Evolutionary conservation across 2,888 invertebrate species (phyloP).

Genomic region (Dinocampus coccinellae): DNA sequence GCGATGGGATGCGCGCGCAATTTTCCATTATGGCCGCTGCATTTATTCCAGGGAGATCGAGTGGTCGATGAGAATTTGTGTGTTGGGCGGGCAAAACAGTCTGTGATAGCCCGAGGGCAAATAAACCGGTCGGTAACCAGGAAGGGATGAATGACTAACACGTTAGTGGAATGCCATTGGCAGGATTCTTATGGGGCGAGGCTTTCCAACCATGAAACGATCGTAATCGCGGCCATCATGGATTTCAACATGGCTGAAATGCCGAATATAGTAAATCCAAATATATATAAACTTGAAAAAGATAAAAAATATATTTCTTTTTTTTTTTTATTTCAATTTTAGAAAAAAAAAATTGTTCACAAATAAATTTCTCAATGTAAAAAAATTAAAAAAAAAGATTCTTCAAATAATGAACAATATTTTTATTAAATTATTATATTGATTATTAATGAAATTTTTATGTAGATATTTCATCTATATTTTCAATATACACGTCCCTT

Average conservation of each 20-base stretch:
- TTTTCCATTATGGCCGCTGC: slow-evolving; percentile 61
- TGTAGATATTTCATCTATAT: slow-evolving; percentile 45
- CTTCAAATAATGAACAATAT: too few relatives aligned
- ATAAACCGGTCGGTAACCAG: slow-evolving; percentile 48
- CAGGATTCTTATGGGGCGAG: slow-evolving; percentile 55
- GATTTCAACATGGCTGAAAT: slow-evolving; percentile 61
- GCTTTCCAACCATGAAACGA: slow-evolving; percentile 51
- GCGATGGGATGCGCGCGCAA: slow-evolving; percentile 58
- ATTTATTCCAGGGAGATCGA: slow-evolving; percentile 36
- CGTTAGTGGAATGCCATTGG: slow-evolving; percentile 58
- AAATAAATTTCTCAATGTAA: background rate
- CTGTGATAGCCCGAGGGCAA: slow-evolving; percentile 43
- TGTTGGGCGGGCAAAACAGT: slow-evolving; percentile 36
- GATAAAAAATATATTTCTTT: background rate
- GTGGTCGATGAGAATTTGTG: slow-evolving; percentile 32
- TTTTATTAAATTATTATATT: background rate
- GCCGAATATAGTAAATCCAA: slow-evolving; percentile 28
- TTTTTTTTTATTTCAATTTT: slow-evolving; percentile 2
- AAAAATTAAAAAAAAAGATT: too few relatives aligned
- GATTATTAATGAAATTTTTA: slow-evolving; percentile 43
- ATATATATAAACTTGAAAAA: slow-evolving; percentile 36
- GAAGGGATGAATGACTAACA: slow-evolving; percentile 58
- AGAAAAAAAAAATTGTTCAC: background rate
- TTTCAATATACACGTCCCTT: slow-evolving; percentile 54
- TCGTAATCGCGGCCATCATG: slow-evolving; percentile 65